phyloP scores from a whole-genome alignment of 2,888 invertebrate species.

The Pandemis heparana region DNA sequence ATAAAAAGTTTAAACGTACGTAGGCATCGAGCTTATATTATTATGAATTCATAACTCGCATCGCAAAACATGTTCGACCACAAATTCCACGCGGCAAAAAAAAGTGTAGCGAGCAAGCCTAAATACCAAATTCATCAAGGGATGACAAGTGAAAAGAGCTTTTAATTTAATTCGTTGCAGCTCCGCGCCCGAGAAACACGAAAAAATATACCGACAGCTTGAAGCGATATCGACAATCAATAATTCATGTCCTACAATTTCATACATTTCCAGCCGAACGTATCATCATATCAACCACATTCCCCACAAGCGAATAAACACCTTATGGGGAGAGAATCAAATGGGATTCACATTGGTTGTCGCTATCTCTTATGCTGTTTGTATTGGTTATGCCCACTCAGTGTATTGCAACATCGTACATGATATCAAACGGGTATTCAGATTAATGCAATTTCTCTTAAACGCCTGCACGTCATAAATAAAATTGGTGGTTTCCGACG shows the following conservation, averaged over 20 bases:
- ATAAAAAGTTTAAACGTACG: neutral
- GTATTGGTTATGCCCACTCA: slow-evolving; percentile 58
- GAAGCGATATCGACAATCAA: slow-evolving; percentile 86
- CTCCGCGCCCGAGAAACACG: slow-evolving; percentile 78
- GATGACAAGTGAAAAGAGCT: slow-evolving; percentile 85
- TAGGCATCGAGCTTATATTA: slow-evolving; percentile 12
- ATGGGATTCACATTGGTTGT: slow-evolving; percentile 55
- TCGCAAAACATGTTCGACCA: slow-evolving; percentile 30
- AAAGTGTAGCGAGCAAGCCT: slow-evolving; percentile 60
- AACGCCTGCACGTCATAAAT: slow-evolving; percentile 86
- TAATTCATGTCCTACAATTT: slow-evolving; percentile 86
- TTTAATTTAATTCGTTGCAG: slow-evolving; percentile 86
- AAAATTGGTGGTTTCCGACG: slow-evolving; percentile 80
- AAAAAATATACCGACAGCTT: slow-evolving; percentile 85
- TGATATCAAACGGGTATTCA: slow-evolving; percentile 85
- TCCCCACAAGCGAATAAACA: slow-evolving; percentile 59
- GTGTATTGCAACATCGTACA: slow-evolving; percentile 84
- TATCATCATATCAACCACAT: slow-evolving; percentile 59
- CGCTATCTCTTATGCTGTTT: slow-evolving; percentile 58
- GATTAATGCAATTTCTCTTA: slow-evolving; percentile 86
- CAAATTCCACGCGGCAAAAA: slow-evolving; percentile 53
- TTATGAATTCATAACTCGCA: slow-evolving; percentile 32
- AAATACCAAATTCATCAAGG: slow-evolving; percentile 83
- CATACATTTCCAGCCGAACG: slow-evolving; percentile 72
- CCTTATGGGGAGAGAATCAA: slow-evolving; percentile 59